phyloP scores from a whole-genome alignment of 2,797 vertebrate species.

The Dendrocincla tyrannina region DNA sequence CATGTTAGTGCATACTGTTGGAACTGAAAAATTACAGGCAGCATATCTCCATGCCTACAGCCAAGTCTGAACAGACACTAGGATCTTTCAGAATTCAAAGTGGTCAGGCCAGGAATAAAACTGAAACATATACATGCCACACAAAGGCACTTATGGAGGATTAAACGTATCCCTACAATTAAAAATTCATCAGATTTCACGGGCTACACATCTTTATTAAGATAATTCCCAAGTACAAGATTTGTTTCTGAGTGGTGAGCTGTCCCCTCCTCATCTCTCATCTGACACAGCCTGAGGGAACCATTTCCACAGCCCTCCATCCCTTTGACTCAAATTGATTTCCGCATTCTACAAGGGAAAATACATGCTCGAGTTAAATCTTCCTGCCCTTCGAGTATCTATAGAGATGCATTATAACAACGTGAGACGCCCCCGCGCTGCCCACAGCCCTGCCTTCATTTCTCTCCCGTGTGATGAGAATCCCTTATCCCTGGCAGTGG shows the following conservation, averaged over 20 bases:
- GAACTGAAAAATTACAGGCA: not conserved
- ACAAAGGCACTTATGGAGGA: fast-evolving
- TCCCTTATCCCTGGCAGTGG: not conserved
- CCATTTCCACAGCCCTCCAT: not conserved
- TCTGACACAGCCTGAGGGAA: not conserved
- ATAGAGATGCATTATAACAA: not conserved
- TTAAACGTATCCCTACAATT: not conserved
- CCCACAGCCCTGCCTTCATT: not conserved
- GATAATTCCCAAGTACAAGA: not conserved
- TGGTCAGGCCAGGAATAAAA: not conserved
- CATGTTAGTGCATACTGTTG: not conserved
- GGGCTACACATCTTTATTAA: not conserved
- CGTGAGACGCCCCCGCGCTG: not conserved
- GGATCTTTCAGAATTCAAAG: not conserved
- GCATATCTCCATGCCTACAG: not conserved
- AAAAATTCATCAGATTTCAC: not conserved
- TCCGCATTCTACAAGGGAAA: not conserved
- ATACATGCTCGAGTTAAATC: not conserved
- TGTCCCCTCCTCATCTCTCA: not conserved
- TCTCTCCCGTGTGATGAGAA: not conserved
- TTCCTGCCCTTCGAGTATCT: not conserved
- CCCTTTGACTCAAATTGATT: not conserved
- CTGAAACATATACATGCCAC: not conserved
- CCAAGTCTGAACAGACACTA: not conserved
- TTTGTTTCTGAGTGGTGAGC: not conserved